Conservation (phyloP, 2,113 vertebrate species). For the Pelmatolapia mariae region DNA sequence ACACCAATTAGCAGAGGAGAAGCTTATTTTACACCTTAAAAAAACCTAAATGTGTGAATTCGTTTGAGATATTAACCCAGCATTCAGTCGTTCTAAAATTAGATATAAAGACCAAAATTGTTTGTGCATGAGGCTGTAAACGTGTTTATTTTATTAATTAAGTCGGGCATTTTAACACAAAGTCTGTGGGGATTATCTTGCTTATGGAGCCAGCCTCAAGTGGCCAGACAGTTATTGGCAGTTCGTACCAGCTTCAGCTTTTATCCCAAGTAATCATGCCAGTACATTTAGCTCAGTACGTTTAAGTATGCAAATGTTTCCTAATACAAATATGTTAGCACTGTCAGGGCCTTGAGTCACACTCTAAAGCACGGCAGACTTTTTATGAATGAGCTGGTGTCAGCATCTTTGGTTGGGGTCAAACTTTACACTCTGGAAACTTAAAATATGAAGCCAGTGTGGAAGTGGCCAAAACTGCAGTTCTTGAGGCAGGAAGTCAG, state of each 20-base stretch:
- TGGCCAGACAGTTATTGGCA: neutral
- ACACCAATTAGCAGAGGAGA: neutral
- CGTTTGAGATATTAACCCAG: fast-evolving
- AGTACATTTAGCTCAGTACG: neutral
- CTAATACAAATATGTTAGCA: neutral
- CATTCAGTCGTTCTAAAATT: neutral
- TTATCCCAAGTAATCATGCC: neutral
- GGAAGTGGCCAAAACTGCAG: neutral
- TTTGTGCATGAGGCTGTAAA: neutral
- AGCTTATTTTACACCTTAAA: neutral
- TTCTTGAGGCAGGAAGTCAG: fast-evolving
- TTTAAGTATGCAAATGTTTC: neutral
- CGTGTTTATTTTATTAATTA: neutral
- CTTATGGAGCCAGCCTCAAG: neutral
- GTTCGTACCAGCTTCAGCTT: neutral
- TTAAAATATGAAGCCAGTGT: neutral
- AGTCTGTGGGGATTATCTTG: neutral
- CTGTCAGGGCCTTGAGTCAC: neutral
- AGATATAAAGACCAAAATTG: neutral
- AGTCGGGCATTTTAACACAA: neutral
- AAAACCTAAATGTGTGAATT: neutral
- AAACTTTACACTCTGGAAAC: neutral
- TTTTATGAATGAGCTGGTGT: neutral
- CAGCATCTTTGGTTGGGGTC: neutral
- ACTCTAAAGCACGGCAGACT: neutral